Base-by-base conservation (phyloP, 2,113 vertebrate species). In the Notothenia coriiceps region DNA sequence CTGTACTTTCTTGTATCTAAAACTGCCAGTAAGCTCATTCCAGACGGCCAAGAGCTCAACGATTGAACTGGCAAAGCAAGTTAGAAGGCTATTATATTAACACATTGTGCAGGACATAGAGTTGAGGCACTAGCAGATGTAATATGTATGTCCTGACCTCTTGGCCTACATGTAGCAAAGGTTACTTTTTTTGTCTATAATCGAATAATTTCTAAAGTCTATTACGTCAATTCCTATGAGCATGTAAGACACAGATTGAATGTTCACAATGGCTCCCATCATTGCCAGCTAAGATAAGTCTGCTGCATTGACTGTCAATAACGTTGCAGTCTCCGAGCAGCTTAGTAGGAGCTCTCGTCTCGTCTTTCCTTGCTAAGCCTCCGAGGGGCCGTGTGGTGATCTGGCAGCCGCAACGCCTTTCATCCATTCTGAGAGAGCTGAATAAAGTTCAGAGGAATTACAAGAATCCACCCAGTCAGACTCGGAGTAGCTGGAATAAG, bases 361-460 rank as follows among this genome's bases (percentile, higher is more conserved):
- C 57, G 44, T 82, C 78, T 88, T 74, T 74, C 82, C 77, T 70
- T 84, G 76, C 79, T 90, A 89, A 92, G 79, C 86, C 78, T 73
- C 77, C 20, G n/a, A 79, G 67, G 80, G 80, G 66, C 70, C 14
- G 47, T 75, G 85, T 80, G 87, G 84, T 87, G 84, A 88, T 88
- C 84, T 82, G 86, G 80, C 85, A 89, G 60, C 78, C 79, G 68
- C 61, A 46, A 55, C 80, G 75, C 67, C 87, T 91, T 89, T 92
- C 78, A 89, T 92, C 89, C 88, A 83, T 86, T 90, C 79, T 86
- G 57, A 69, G 86, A 90, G 61, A 89, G 72, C 74, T 79, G 86
- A 89, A 83, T 86, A 88, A 89, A 92, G 91, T 94, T 94, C 84
- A 92, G 88, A 88, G 66, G 91, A 91, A 91, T 93, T 91, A 93